Evolutionary conservation across 1,140 invertebrate species (phyloP), one percentile per base, ranked within the genome.

Genomic region (Proctacanthus coquilletti): DNA sequence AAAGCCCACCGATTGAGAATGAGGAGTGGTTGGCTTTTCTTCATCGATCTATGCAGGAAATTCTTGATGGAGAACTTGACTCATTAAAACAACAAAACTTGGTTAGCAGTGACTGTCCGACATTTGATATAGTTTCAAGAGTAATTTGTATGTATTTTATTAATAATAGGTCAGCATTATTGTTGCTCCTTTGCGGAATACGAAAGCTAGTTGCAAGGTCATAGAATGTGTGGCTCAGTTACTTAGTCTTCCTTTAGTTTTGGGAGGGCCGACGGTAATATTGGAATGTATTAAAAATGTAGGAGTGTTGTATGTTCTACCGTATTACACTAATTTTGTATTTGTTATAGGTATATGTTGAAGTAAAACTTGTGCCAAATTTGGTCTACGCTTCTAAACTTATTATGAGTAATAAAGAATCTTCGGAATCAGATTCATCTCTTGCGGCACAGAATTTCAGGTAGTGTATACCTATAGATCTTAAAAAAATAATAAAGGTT

Each of bases 11-110:
- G 5, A 80, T 85, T 35, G 81, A 87, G 61, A 74, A 80, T 43
- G 82, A 84, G 42, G 83, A 87, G 60, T 87, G 83, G 83, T 66
- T 83, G 52, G 70, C 75, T 35, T 73, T 85, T 65, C 43, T 84
- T 3, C 72, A 78, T 49, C 68, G 70, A 27, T 72, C 74, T 34
- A 74, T 75, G 46, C 69, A 67, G 49, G 75, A 79, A 59, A 66
- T 84, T 1, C 73, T 84, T 58, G 71, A 75, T 27, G 77, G 77
- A 1, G 80, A 84, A 55, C 66, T 80, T 2, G 74, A 71, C 41
- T 79, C 75, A 2, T 57, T 84, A 1, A 69, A 72, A 11, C 75
- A 84, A 48, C 64, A 77, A 18, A 80, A 77, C 53, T 74, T 80
- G 50, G 72, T 81, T 38, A 58, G 54, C 44, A 49, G 13, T 14